Evolutionary conservation across 1,140 invertebrate genomes (phyloP).

Genomic region (Aphis gossypii): DNA sequence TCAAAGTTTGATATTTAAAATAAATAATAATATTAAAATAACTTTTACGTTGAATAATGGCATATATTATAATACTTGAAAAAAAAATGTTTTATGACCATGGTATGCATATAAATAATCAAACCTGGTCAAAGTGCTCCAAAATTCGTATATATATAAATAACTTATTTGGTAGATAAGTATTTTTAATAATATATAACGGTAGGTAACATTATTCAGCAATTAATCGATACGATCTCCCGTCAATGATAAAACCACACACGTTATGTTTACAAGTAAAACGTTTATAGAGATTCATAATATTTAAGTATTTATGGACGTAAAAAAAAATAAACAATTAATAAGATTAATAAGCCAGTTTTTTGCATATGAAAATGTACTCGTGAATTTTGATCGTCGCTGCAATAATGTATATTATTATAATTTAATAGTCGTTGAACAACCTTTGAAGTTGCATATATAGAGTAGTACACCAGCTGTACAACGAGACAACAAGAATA

Average conservation of each 20-base stretch:
- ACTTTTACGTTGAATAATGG: neutral
- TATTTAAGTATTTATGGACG: neutral
- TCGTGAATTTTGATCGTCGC: neutral
- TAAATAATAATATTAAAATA: neutral
- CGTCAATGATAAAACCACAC: neutral
- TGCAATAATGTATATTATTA: neutral
- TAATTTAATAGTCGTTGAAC: constrained; percentile 23
- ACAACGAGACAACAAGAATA: neutral
- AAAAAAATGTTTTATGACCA: neutral
- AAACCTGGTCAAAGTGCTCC: too few relatives aligned
- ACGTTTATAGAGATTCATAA: neutral
- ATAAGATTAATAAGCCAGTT: neutral
- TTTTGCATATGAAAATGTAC: neutral
- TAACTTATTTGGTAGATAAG: neutral
- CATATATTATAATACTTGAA: neutral
- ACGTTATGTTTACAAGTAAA: neutral
- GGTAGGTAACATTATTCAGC: neutral
- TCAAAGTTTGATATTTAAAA: too few relatives aligned
- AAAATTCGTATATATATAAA: too few relatives aligned
- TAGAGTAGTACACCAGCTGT: neutral
- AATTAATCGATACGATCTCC: neutral
- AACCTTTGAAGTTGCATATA: neutral
- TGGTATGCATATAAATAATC: too few relatives aligned
- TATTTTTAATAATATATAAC: neutral
- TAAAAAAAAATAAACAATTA: neutral